These are phyloP conservation scores for Bombus fervidus DNA, from an alignment of 1,140 invertebrate species.

Conservation along the genomic window DNA sequence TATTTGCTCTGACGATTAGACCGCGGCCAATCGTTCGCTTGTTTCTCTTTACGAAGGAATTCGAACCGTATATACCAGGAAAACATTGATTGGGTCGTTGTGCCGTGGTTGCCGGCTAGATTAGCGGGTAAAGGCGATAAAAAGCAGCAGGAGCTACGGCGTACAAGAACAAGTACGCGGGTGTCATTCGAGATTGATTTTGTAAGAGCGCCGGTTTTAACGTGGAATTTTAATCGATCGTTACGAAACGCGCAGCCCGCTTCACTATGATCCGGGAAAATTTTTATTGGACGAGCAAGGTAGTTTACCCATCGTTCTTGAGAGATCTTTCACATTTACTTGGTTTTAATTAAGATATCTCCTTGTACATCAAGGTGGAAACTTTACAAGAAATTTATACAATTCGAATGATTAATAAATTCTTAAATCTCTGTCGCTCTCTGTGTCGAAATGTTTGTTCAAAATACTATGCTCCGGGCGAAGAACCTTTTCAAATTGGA, in stretches of 20 bases:
- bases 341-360: slow-evolving; percentile 1
- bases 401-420: background rate
- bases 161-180: background rate
- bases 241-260: slow-evolving; percentile 26
- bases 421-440: background rate
- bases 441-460: background rate
- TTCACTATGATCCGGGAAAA: background rate
- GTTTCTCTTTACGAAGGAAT: slow-evolving; percentile 39
- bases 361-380: too few species aligned
- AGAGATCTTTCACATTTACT: background rate
- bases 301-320: background rate
- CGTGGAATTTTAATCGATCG: slow-evolving; percentile 49
- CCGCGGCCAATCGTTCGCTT: slow-evolving; percentile 29
- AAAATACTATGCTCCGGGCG: too few species aligned
- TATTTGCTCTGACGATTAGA: slow-evolving; percentile 66
- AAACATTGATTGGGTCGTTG: slow-evolving; percentile 48
- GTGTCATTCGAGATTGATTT: slow-evolving; percentile 22
- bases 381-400: background rate
- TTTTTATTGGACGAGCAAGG: background rate
- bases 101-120: slow-evolving; percentile 18
- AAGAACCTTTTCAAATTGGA: background rate
- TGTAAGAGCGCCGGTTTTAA: slow-evolving; percentile 8
- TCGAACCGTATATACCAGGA: slow-evolving; percentile 37
- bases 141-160: slow-evolving; percentile 37
- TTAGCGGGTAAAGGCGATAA: slow-evolving; percentile 46